phyloP scores from a whole-genome alignment of 1,140 invertebrate species.

The Bradysia coprophila region DNA sequence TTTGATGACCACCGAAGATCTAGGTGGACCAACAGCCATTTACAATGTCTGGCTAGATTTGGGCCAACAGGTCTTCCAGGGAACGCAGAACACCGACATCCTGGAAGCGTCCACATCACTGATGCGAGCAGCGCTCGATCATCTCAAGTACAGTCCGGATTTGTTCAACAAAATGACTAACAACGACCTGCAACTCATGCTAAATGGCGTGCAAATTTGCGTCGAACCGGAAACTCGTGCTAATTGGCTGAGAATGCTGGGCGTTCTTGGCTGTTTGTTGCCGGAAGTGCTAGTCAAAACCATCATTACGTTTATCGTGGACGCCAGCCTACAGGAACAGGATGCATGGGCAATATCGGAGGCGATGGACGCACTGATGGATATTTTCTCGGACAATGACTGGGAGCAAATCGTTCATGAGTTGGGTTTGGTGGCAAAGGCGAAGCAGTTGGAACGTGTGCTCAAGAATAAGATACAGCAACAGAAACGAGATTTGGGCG shows the following conservation, averaged over 20 bases:
- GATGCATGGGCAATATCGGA: slow-evolving; percentile 53
- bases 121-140: slow-evolving; percentile 13
- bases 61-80: slow-evolving; percentile 15
- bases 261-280: slow-evolving; percentile 29
- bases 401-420: slow-evolving; percentile 40
- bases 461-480: slow-evolving; percentile 48
- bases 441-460: slow-evolving; percentile 31
- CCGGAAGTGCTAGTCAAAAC: slow-evolving; percentile 17
- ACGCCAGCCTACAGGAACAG: slow-evolving; percentile 10
- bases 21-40: slow-evolving; percentile 11
- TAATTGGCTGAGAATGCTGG: slow-evolving; percentile 49
- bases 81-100: slow-evolving; percentile 8
- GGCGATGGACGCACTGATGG: slow-evolving; percentile 52
- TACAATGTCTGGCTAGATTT: slow-evolving; percentile 17
- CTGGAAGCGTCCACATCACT: slow-evolving; percentile 15
- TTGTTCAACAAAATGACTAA: slow-evolving; percentile 21
- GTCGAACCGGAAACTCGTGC: slow-evolving; percentile 35
- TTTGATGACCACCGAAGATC: slow-evolving; percentile 10
- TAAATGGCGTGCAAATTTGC: slow-evolving; percentile 34
- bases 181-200: slow-evolving; percentile 28
- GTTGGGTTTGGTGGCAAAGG: slow-evolving; percentile 37
- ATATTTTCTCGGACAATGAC: slow-evolving; percentile 59
- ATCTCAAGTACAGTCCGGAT: slow-evolving; percentile 12
- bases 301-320: slow-evolving; percentile 10
- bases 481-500: slow-evolving; percentile 39